phyloP scores from a whole-genome alignment of 1,140 invertebrate species.

The Leguminivora glycinivorella region DNA sequence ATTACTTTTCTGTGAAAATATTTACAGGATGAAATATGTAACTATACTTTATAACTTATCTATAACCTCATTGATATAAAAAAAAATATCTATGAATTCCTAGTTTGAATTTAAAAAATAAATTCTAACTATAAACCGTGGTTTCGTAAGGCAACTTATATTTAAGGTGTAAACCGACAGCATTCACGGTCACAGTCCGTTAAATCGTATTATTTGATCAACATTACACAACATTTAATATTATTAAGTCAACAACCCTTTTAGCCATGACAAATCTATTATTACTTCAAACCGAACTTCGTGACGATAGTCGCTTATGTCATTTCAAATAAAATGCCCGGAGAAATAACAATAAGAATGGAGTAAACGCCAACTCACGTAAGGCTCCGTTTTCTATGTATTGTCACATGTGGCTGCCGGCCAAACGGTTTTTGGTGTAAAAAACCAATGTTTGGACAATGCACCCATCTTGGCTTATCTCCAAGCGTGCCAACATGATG shows the following conservation, averaged over 20 bases:
- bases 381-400: background rate
- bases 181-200: background rate
- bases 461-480: constrained; percentile 40
- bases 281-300: background rate
- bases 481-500: constrained; percentile 46
- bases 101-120: too few species aligned
- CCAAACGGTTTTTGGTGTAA: constrained; percentile 48
- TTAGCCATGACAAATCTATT: constrained; percentile 32
- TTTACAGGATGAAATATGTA: too few species aligned
- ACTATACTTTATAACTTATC: too few species aligned
- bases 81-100: too few species aligned
- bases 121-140: too few species aligned
- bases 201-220: background rate
- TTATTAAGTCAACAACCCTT: constrained; percentile 51
- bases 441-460: constrained; percentile 41
- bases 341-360: background rate
- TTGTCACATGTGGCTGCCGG: constrained; percentile 44
- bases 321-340: background rate
- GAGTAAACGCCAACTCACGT: background rate
- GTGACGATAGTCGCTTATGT: background rate
- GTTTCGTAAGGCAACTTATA: too few species aligned
- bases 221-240: background rate
- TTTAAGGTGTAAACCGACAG: too few species aligned
- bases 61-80: too few species aligned
- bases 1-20: too few species aligned